These are phyloP conservation scores for Romanomermis culicivorax DNA, from an alignment of 2,888 invertebrate genomes.

Conservation along the genomic window DNA sequence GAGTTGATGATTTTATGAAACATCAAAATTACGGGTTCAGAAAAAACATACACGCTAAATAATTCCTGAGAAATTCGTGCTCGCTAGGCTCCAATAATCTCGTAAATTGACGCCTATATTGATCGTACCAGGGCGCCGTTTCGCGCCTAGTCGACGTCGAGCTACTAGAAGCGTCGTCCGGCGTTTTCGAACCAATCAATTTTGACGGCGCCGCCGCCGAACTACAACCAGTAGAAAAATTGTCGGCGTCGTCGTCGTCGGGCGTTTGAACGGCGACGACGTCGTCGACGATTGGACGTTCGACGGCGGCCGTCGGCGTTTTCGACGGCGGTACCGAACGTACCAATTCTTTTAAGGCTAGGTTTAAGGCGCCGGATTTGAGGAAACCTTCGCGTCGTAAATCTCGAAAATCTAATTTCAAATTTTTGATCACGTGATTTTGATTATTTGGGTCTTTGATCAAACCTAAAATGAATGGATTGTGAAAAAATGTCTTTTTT, in stretches of 20 bases:
- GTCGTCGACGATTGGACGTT: too few relatives aligned
- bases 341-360: constrained; percentile 19
- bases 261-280: not conserved
- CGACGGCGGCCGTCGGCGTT: too few relatives aligned
- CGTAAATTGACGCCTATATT: constrained; percentile 70
- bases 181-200: too few relatives aligned
- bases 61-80: constrained; percentile 66
- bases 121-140: constrained; percentile 77
- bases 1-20: too few relatives aligned
- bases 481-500: too few relatives aligned
- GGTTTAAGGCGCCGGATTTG: constrained; percentile 23
- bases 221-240: not conserved
- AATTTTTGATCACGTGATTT: constrained; percentile 25
- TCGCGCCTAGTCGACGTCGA: constrained; percentile 25
- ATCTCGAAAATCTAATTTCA: constrained; percentile 31
- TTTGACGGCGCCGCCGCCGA: not conserved
- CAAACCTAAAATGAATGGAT: constrained; percentile 22
- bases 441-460: constrained; percentile 30
- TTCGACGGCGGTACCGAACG: not conserved
- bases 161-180: not conserved
- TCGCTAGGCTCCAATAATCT: constrained; percentile 51
- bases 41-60: constrained; percentile 31
- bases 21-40: too few relatives aligned
- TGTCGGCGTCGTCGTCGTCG: not conserved
- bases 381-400: constrained; percentile 26